Evolutionary conservation across 2,797 vertebrate species (phyloP), one percentile per base, ranked within the genome.

Genomic region (Chrosomus eos): DNA sequence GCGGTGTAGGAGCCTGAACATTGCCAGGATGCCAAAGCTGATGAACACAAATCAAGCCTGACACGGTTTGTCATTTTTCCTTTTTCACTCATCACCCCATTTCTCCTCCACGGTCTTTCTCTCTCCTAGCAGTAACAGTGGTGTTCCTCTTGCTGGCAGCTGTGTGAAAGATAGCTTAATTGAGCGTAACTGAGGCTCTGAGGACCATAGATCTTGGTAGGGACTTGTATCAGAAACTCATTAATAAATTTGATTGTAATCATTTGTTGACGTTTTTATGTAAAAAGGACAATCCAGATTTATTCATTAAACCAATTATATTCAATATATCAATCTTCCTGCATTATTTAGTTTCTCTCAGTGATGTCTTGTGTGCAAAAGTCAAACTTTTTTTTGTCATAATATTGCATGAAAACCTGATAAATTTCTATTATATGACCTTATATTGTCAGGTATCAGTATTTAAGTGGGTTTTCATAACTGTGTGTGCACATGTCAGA

Each of bases 131-230:
- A 62, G n/a, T 55, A n/a, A 40, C 14, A 13, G 33, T n/a, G 68
- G 14, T 48, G 5, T 13, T 58, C 60, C 48, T 75, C 26, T 55
- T 58, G 45, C 58, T 64, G 28, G 9, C 67, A 51, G 72, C n/a
- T 33, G n/a, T 71, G 53, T n/a, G 70, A 78, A 8, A 38, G 45
- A 74, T 48, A 7, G 13, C 40, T 75, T 75, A 84, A 81, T 75
- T 48, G 70, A 26, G 75, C 16, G n/a, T 45, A 70, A 68, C 62
- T 2, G 60, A 60, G 21, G 14, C 81, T 66, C 28, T 26, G 36
- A 64, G 48, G 71, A 28, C n/a, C 7, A 36, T 4, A 43, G 53
- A 26, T 58, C 16, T 5, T 60, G 7, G 60, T 48, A 43, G n/a
- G 38, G 45, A 60, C 72, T 78, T n/a, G 43, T 58, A 40, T 21